phyloP scores from a whole-genome alignment of 2,888 invertebrate genomes.

The Hirtodrosophila alboralis region DNA sequence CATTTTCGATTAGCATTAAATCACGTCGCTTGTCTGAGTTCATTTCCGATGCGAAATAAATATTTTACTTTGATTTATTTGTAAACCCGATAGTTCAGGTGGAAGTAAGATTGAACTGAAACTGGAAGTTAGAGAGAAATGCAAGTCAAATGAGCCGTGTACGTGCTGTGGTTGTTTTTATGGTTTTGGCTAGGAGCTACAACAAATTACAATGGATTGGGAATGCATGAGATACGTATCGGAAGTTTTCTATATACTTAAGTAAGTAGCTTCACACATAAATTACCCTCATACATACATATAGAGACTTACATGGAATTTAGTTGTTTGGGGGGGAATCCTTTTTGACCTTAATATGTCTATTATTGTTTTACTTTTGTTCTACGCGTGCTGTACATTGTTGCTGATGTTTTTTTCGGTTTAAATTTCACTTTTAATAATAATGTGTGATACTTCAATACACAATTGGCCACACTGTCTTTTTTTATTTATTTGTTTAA shows the following conservation, averaged over 20 bases:
- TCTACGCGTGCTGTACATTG: slow-evolving; percentile 6
- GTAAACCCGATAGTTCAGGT: background rate
- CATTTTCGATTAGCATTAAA: slow-evolving; percentile 77
- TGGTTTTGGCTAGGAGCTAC: background rate
- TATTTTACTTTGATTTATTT: slow-evolving; percentile 67
- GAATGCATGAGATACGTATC: slow-evolving; percentile 1
- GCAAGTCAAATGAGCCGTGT: slow-evolving; percentile 55
- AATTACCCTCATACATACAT: too few species aligned
- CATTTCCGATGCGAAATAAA: slow-evolving; percentile 69
- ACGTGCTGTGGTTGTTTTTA: slow-evolving; percentile 38
- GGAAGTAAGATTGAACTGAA: slow-evolving; percentile 5
- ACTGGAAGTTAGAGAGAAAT: slow-evolving; percentile 10
- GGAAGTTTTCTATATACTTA: background rate
- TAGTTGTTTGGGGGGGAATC: slow-evolving; percentile 4
- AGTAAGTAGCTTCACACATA: too few species aligned
- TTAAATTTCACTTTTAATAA: slow-evolving; percentile 16
- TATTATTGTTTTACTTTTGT: background rate
- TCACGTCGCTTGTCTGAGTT: slow-evolving; percentile 62
- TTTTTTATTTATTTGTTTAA: too few species aligned
- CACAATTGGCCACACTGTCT: slow-evolving; percentile 24
- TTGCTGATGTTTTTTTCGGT: slow-evolving; percentile 9
- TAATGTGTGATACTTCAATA: slow-evolving; percentile 9
- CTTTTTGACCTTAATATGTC: slow-evolving; percentile 3
- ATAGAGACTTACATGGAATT: slow-evolving; percentile 24
- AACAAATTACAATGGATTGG: slow-evolving; percentile 1